A percentile compares a stretch with the other conserved stretches of the same genome.
These are phyloP conservation scores for Caenorhabditis sp. DNA, from an alignment of 2,888 invertebrate genomes.

Conservation along the genomic window DNA sequence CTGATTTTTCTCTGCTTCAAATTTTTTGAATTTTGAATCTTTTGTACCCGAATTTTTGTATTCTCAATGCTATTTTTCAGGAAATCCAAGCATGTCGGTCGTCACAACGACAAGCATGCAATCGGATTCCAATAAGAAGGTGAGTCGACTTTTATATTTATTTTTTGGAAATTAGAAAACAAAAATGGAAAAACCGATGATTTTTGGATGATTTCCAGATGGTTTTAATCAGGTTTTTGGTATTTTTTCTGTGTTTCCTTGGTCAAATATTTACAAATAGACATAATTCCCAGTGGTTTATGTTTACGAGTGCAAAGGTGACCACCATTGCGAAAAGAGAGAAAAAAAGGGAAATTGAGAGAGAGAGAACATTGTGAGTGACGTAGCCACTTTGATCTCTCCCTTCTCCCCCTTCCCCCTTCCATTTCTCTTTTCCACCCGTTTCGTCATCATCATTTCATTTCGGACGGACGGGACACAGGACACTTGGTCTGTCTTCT, in stretches of 20 bases:
- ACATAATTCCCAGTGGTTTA: background rate
- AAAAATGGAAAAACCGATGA: no score
- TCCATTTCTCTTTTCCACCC: conserved; percentile 15
- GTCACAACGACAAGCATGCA: conserved; percentile 65
- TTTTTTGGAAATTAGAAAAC: background rate
- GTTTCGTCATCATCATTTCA: conserved; percentile 57
- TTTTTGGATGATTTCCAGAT: background rate
- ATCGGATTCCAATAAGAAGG: conserved; percentile 58
- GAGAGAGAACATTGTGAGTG: conserved; percentile 18
- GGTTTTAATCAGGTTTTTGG: no score
- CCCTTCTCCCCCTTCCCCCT: conserved; percentile 15
- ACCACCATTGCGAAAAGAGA: conserved; percentile 12
- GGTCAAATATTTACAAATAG: no score
- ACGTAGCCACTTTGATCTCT: conserved; percentile 36
- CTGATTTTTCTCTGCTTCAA: no score
- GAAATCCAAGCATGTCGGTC: conserved; percentile 48
- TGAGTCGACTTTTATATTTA: background rate
- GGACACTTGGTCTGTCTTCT: conserved; percentile 31
- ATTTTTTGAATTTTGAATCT: no score
- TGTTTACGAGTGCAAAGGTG: background rate
- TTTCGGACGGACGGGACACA: conserved; percentile 22
- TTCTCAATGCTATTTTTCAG: conserved; percentile 21
- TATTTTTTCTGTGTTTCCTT: no score
- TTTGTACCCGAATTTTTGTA: background rate
- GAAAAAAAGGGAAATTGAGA: background rate